phyloP scores from a whole-genome alignment of 2,113 vertebrate species.

The Prolemur simus region DNA sequence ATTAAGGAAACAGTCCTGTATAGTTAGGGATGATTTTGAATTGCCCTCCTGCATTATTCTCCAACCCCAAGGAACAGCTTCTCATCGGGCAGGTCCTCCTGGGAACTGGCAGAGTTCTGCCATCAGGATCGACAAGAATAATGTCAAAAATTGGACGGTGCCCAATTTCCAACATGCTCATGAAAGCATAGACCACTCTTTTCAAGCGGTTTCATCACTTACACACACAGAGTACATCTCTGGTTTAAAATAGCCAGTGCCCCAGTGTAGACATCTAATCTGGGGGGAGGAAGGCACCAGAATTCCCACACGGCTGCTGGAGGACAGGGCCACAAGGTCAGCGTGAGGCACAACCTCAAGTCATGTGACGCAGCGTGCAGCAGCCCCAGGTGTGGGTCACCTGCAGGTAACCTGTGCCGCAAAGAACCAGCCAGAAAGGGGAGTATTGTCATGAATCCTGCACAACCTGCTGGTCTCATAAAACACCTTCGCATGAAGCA shows the following conservation, averaged over 20 bases:
- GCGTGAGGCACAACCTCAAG: not conserved
- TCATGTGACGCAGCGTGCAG: not conserved
- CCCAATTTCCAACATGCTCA: not conserved
- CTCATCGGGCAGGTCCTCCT: not conserved
- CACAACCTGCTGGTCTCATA: not conserved
- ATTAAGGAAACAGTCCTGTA: not conserved
- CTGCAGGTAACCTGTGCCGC: not conserved
- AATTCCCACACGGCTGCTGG: not conserved
- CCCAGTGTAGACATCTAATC: not conserved
- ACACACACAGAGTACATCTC: not conserved
- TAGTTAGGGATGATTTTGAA: not conserved
- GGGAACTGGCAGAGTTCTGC: not conserved
- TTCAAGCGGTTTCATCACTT: not conserved
- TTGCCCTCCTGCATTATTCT: not conserved
- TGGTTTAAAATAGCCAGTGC: slow-evolving; percentile 24
- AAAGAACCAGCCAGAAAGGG: not conserved
- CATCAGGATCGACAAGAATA: not conserved
- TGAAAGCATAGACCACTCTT: not conserved
- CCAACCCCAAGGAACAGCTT: not conserved
- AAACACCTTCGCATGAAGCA: not conserved
- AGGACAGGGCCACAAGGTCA: not conserved
- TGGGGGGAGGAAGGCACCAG: not conserved
- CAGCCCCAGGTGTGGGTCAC: not conserved
- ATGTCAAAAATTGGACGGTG: not conserved
- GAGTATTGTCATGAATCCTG: not conserved